Percentiles rank a stretch among this genome's conserved stretches.
These are phyloP conservation scores for Marmota monax DNA, from an alignment of 2,113 vertebrate genomes.

Conservation along the genomic window DNA sequence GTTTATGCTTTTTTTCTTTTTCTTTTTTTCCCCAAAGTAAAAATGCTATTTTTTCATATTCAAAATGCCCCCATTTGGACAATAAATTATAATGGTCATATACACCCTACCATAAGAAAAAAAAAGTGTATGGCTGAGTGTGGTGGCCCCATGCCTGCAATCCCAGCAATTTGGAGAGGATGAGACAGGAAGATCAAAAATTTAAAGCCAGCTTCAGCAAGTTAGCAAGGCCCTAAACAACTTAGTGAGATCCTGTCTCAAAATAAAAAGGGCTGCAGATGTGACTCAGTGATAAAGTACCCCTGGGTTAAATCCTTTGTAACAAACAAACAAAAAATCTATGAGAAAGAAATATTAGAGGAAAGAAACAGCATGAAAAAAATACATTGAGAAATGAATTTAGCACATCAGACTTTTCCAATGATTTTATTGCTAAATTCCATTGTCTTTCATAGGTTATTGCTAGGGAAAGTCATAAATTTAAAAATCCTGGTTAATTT, in stretches of 20 bases:
- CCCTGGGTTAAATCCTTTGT: too few relatives aligned
- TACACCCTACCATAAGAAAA: background rate
- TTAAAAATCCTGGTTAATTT: background rate
- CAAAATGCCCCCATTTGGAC: background rate
- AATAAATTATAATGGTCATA: background rate
- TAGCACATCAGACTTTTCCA: background rate
- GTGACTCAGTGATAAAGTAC: too few relatives aligned
- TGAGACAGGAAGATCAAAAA: too few relatives aligned
- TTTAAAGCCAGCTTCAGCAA: too few relatives aligned
- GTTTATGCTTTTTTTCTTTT: background rate
- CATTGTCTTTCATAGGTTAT: constrained; percentile 4
- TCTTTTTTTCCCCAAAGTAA: background rate
- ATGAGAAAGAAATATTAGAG: background rate
- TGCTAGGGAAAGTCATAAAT: background rate
- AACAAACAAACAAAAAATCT: background rate
- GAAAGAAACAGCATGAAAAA: background rate
- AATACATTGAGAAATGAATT: background rate
- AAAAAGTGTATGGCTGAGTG: background rate
- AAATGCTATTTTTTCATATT: background rate
- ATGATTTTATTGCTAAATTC: background rate
- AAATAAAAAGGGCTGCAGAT: too few relatives aligned
- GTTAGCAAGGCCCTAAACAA: too few relatives aligned
- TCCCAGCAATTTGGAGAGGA: too few relatives aligned
- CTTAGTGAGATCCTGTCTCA: too few relatives aligned
- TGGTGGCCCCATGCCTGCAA: too few relatives aligned